These are phyloP conservation scores for Brachionus asplanchnoidis DNA, from an alignment of 1,140 invertebrate species.

Conservation along the genomic window DNA sequence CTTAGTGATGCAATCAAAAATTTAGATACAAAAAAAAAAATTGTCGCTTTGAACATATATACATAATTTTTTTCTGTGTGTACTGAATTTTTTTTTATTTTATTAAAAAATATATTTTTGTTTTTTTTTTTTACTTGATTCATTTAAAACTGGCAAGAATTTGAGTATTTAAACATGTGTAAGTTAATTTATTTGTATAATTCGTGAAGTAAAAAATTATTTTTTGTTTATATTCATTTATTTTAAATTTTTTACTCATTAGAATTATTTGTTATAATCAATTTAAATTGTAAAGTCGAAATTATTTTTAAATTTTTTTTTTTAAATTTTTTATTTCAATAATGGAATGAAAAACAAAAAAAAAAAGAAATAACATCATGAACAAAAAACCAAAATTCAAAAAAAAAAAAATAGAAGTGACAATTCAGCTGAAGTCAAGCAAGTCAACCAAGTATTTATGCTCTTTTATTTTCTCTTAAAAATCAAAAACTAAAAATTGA, in stretches of 20 bases:
- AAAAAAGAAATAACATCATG: background rate
- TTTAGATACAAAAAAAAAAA: too few relatives aligned
- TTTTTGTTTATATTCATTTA: background rate
- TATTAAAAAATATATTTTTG: too few relatives aligned
- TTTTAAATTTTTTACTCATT: background rate
- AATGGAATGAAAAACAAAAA: conserved; percentile 36
- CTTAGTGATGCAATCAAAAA: too few relatives aligned
- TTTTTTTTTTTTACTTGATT: too few relatives aligned
- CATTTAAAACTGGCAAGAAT: too few relatives aligned
- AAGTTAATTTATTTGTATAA: too few relatives aligned
- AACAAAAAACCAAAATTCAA: background rate
- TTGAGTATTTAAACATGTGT: too few relatives aligned
- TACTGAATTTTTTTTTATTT: too few relatives aligned
- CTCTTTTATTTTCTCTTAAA: background rate
- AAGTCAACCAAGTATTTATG: background rate
- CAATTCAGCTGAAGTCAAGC: background rate
- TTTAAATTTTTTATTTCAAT: background rate
- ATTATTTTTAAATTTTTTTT: background rate
- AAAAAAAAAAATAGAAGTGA: background rate
- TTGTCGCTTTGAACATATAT: too few relatives aligned
- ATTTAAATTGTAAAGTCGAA: background rate
- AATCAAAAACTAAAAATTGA: background rate
- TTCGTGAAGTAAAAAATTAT: too few relatives aligned
- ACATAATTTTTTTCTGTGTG: too few relatives aligned
- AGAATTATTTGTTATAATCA: background rate